Evolutionary conservation across 2,113 vertebrate genomes (phyloP).

Genomic region (Hyla sarda): DNA sequence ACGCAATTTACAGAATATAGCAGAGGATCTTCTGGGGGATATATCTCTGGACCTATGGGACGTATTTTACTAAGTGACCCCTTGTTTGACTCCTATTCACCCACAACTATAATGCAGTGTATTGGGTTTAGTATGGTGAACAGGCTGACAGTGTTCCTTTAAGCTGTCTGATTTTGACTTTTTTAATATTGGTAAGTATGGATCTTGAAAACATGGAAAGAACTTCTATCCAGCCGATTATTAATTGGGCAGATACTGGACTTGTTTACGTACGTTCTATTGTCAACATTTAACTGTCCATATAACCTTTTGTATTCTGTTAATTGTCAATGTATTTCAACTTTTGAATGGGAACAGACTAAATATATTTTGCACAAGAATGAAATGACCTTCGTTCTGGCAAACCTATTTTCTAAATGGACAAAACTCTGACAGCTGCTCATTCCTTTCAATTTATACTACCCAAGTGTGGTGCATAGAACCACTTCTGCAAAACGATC

Average conservation of each 20-base stretch:
- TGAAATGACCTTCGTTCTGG: constrained; percentile 9
- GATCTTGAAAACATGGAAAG: neutral
- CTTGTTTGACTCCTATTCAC: no score
- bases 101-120: no score
- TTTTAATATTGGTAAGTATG: no score
- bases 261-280: neutral
- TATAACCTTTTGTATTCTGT: neutral
- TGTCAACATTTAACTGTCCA: neutral
- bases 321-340: neutral
- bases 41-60: no score
- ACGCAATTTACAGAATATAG: no score
- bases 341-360: neutral
- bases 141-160: no score
- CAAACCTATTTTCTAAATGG: neutral
- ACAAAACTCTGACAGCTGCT: neutral
- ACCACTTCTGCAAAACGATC: neutral
- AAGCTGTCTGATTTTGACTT: no score
- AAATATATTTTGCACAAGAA: neutral
- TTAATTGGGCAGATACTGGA: neutral
- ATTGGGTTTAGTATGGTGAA: no score
- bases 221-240: neutral
- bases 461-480: neutral
- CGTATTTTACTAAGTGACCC: no score
- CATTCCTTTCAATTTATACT: neutral
- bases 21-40: no score